Evolutionary conservation across 2,797 vertebrate species (phyloP).

Genomic region (Carapus acus): DNA sequence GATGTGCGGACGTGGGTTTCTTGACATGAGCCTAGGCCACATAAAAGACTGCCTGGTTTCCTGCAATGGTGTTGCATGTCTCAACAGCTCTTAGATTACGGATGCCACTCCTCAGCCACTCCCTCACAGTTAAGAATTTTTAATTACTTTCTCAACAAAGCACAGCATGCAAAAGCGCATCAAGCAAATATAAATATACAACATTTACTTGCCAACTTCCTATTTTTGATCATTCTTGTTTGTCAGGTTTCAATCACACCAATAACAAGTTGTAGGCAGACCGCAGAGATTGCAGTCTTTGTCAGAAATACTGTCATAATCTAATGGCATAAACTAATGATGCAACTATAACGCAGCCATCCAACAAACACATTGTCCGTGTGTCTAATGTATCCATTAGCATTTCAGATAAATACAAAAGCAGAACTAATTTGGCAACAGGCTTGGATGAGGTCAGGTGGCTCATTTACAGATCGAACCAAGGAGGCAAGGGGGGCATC

Average conservation of each 20-base stretch:
- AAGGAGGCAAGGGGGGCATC: neutral
- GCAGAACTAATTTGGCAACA: conserved; percentile 10
- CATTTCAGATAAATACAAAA: conserved; percentile 26
- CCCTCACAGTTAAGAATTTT: conserved; percentile 24
- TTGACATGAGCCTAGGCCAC: conserved; percentile 41
- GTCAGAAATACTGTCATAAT: too few species aligned
- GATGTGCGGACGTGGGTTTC: neutral
- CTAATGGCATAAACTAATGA: too few species aligned
- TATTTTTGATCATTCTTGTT: too few species aligned
- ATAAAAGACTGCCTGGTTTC: conserved; percentile 27
- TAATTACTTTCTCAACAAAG: conserved; percentile 48
- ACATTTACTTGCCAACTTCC: conserved; percentile 5
- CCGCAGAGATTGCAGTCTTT: too few species aligned
- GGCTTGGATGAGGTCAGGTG: neutral
- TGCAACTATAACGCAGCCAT: conserved; percentile 1
- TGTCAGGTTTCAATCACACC: too few species aligned
- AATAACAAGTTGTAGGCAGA: too few species aligned
- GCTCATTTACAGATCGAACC: neutral
- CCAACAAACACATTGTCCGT: conserved; percentile 1
- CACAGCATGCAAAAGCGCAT: neutral
- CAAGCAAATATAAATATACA: conserved; percentile 8
- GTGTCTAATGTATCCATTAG: conserved; percentile 13
- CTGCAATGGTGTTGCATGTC: conserved; percentile 24
- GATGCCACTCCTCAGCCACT: conserved; percentile 18
- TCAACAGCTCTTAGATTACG: conserved; percentile 34